Evolutionary conservation across 2,888 invertebrate species (phyloP), one percentile per base, ranked within the genome.

Genomic region (Oconnorella tubifera): DNA sequence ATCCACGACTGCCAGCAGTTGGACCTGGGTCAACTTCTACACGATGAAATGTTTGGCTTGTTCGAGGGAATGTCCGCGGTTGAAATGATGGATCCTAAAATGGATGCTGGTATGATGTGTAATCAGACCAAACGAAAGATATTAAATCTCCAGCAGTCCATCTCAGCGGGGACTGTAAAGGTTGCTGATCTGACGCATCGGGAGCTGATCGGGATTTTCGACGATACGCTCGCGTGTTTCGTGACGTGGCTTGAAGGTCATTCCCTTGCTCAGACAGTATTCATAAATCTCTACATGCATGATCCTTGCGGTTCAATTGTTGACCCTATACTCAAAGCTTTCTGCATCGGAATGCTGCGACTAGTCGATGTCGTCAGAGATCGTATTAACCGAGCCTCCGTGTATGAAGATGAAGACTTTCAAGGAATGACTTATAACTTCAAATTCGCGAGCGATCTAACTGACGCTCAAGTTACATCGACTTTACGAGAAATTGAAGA

Each of bases 41-140:
- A 96, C 77, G 94, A 96, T 86, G 27, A 93, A 90, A 85, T 92
- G 95, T 83, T 83, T 75, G 80, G 80, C 28, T 84, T 99, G 49
- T 94, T 94, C 83, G 98, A 99, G 82, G 98, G 97, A 0, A 99
- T 99, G 98, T 96, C 97, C 0, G 98, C 98, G 0, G 98, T 99
- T 75, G 98, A 99, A 83, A 95, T 99, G 92, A 98, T 98, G 98
- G 98, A 99, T 81, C 97, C 98, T 0, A 99, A 98, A 86, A 99
- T 99, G 98, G 99, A 99, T 85, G 95, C 96, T 1, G 98, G 98
- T 3, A 96, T 98, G 94, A 85, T 92, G 70, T 95, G 94, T 80
- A 95, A 95, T 80, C 86, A 93, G 76, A 80, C 80, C 32, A 82
- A 82, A 68, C 88, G 90, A 56, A 90, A 90, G 76, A 90, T 92